Evolutionary conservation across 2,797 vertebrate species (phyloP).

Genomic region (Xerus rutilus): DNA sequence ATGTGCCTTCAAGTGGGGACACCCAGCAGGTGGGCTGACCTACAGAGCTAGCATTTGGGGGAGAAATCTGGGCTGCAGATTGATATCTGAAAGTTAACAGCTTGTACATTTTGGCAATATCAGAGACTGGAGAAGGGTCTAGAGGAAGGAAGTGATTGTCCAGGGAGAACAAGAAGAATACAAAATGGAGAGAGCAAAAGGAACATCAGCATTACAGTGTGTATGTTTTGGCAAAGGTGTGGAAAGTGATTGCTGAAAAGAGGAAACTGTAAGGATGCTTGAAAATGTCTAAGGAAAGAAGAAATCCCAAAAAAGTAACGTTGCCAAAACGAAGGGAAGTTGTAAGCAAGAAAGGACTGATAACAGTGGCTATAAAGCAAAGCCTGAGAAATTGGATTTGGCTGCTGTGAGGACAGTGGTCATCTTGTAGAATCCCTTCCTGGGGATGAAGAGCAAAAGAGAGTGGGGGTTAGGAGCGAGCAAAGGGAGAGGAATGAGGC

Average conservation of each 20-base stretch:
- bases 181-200: neutral
- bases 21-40: neutral
- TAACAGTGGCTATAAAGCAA: neutral
- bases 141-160: neutral
- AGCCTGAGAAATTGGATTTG: neutral
- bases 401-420: neutral
- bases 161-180: neutral
- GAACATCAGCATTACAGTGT: neutral
- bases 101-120: neutral
- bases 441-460: neutral
- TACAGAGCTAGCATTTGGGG: neutral
- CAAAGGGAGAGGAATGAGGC: neutral
- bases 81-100: neutral
- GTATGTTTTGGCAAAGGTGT: neutral
- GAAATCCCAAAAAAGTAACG: neutral
- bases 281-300: constrained; percentile 1
- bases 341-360: neutral
- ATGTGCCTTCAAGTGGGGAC: neutral
- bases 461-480: neutral
- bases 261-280: neutral
- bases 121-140: neutral
- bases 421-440: neutral
- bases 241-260: neutral
- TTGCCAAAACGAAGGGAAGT: neutral
- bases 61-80: neutral